These are phyloP conservation scores for Drosophila yooni DNA, from an alignment of 2,888 invertebrate species.

Conservation along the genomic window DNA sequence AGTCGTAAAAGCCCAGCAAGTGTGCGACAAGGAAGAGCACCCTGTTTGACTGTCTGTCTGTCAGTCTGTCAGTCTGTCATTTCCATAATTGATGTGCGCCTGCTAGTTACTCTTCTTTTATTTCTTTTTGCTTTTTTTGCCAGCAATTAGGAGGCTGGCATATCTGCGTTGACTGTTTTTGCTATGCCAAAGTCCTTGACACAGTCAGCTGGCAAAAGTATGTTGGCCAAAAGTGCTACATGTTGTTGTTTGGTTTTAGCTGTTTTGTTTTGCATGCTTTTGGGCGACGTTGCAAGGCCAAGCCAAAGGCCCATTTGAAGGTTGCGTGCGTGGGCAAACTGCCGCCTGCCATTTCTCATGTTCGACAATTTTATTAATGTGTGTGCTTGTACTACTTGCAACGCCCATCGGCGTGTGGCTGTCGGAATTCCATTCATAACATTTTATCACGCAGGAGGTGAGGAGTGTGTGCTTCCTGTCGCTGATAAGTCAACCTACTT, in stretches of 20 bases:
- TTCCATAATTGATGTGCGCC: slow-evolving; percentile 68
- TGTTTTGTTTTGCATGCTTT: slow-evolving; percentile 60
- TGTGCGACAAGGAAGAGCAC: slow-evolving; percentile 49
- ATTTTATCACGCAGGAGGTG: slow-evolving; percentile 48
- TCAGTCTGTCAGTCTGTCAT: slow-evolving; percentile 19
- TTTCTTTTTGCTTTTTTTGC: not conserved
- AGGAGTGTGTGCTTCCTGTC: slow-evolving; percentile 39
- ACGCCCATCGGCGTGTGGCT: slow-evolving; percentile 53
- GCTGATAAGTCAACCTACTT: slow-evolving; percentile 44
- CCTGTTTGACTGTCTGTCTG: not conserved
- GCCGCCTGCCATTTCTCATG: slow-evolving; percentile 39
- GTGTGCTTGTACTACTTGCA: slow-evolving; percentile 53
- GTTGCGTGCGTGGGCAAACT: slow-evolving; percentile 58
- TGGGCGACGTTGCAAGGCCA: slow-evolving; percentile 64
- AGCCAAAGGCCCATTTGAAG: slow-evolving; percentile 56
- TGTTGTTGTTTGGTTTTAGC: slow-evolving; percentile 24
- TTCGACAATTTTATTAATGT: slow-evolving; percentile 77
- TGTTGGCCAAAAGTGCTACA: slow-evolving; percentile 40
- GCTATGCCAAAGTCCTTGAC: slow-evolving; percentile 57
- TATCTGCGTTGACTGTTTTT: not conserved
- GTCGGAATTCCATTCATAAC: slow-evolving; percentile 73
- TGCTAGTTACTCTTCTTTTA: slow-evolving; percentile 15
- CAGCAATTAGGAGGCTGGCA: slow-evolving; percentile 25
- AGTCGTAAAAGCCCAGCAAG: slow-evolving; percentile 66
- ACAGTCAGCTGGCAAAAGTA: slow-evolving; percentile 55